Conservation (phyloP, 2,888 invertebrate genomes). For the Pharmacophagus antenor region DNA sequence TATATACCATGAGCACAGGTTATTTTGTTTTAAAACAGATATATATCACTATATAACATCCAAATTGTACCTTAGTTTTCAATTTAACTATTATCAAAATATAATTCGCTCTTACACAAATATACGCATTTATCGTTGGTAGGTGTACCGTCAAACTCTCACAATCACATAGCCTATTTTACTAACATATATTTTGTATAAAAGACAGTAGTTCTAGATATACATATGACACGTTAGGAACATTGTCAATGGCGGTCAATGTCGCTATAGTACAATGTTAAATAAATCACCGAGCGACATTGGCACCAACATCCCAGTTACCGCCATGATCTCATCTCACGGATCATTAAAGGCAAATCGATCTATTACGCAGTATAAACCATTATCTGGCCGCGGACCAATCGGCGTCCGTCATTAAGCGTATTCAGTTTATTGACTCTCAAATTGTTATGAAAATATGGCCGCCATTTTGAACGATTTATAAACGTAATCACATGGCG, state of each 20-base stretch:
- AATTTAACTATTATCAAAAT: too few species aligned
- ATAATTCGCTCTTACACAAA: too few species aligned
- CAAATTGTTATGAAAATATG: slow-evolving; percentile 22
- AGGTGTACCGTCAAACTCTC: too few species aligned
- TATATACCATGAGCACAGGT: too few species aligned
- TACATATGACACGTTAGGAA: background rate
- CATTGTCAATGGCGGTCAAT: slow-evolving; percentile 1
- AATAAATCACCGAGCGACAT: slow-evolving; percentile 52
- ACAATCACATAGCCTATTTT: too few species aligned
- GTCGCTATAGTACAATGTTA: slow-evolving; percentile 26
- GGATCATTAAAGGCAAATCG: slow-evolving; percentile 77
- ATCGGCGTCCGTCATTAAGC: slow-evolving; percentile 41
- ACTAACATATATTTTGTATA: too few species aligned
- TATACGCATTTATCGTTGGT: too few species aligned
- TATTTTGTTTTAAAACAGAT: too few species aligned
- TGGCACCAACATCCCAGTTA: slow-evolving; percentile 57
- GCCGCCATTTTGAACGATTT: slow-evolving; percentile 26
- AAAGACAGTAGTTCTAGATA: background rate
- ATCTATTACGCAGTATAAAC: slow-evolving; percentile 59
- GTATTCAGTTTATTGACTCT: slow-evolving; percentile 12
- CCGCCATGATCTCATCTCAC: slow-evolving; percentile 68
- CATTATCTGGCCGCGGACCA: slow-evolving; percentile 59
- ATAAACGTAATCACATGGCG: slow-evolving; percentile 25
- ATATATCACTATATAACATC: too few species aligned
- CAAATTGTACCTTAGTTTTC: too few species aligned